Percentiles rank a stretch among this genome's conserved stretches.
These are phyloP conservation scores for Plagodis dolabraria DNA, from an alignment of 2,888 invertebrate species.

Conservation along the genomic window DNA sequence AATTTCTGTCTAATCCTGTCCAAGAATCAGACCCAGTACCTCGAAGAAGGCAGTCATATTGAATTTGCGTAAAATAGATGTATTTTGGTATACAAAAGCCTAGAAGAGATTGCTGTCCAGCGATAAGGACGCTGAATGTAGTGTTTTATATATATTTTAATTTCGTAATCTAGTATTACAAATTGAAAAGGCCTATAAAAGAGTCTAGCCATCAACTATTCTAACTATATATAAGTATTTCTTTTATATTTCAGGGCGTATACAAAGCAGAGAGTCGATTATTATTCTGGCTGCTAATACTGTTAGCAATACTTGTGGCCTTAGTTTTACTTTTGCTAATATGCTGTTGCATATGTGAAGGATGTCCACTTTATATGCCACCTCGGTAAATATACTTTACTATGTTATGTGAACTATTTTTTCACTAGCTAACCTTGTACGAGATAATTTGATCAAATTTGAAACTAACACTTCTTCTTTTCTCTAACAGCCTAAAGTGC, in stretches of 20 bases:
- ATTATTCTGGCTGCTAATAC: constrained; percentile 91
- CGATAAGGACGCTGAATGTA: too few relatives aligned
- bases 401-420: constrained; percentile 14
- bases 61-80: too few relatives aligned
- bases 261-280: constrained; percentile 90
- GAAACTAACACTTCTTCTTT: constrained; percentile 54
- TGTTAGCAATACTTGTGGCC: constrained; percentile 90
- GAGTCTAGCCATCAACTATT: not conserved
- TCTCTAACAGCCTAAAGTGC: constrained; percentile 73
- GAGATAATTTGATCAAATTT: constrained; percentile 1
- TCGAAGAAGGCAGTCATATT: too few relatives aligned
- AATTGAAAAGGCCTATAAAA: too few relatives aligned
- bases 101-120: too few relatives aligned
- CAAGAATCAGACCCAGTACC: too few relatives aligned
- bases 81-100: too few relatives aligned
- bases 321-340: constrained; percentile 89
- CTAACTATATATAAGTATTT: not conserved
- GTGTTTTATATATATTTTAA: not conserved
- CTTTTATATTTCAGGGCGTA: constrained; percentile 82
- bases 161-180: not conserved
- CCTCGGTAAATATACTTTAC: constrained; percentile 82
- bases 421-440: constrained; percentile 6
- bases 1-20: too few relatives aligned
- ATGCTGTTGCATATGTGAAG: constrained; percentile 93
- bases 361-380: constrained; percentile 93